These are phyloP conservation scores for Graphium colonna DNA, from an alignment of 2,888 invertebrate species.

Conservation along the genomic window DNA sequence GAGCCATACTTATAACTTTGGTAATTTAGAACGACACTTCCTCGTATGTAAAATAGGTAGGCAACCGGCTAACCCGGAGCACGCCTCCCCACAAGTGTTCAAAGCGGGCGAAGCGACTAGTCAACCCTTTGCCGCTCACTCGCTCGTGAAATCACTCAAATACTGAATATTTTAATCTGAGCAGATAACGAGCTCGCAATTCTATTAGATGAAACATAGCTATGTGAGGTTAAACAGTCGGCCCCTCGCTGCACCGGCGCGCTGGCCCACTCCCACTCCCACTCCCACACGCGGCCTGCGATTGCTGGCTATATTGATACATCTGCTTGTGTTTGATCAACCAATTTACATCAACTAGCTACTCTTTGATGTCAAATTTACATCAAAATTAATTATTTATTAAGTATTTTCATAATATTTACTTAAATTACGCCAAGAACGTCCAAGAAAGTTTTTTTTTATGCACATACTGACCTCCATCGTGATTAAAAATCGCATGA, in stretches of 20 bases:
- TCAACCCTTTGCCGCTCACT: slow-evolving; percentile 79
- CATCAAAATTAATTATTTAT: no score
- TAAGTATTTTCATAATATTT: neutral
- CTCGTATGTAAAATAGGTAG: slow-evolving; percentile 60
- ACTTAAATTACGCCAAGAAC: neutral
- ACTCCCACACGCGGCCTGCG: neutral
- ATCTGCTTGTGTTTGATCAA: slow-evolving; percentile 14
- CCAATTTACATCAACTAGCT: neutral
- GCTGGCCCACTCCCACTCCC: slow-evolving; percentile 4
- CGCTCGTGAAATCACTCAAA: slow-evolving; percentile 80
- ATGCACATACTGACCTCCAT: no score
- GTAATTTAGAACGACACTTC: slow-evolving; percentile 47
- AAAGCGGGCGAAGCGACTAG: slow-evolving; percentile 76
- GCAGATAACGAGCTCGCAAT: slow-evolving; percentile 80
- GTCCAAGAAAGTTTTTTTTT: no score
- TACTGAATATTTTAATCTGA: slow-evolving; percentile 81
- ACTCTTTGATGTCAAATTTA: slow-evolving; percentile 4
- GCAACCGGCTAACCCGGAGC: slow-evolving; percentile 46
- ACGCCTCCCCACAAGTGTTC: slow-evolving; percentile 72
- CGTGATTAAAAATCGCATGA: no score
- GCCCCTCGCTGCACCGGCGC: slow-evolving; percentile 42
- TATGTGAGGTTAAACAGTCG: slow-evolving; percentile 67
- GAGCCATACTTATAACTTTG: slow-evolving; percentile 42
- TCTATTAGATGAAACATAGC: slow-evolving; percentile 78
- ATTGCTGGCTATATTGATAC: slow-evolving; percentile 10